These are phyloP conservation scores for Lycophotia porphyrea DNA, from an alignment of 2,888 invertebrate species.

Conservation along the genomic window DNA sequence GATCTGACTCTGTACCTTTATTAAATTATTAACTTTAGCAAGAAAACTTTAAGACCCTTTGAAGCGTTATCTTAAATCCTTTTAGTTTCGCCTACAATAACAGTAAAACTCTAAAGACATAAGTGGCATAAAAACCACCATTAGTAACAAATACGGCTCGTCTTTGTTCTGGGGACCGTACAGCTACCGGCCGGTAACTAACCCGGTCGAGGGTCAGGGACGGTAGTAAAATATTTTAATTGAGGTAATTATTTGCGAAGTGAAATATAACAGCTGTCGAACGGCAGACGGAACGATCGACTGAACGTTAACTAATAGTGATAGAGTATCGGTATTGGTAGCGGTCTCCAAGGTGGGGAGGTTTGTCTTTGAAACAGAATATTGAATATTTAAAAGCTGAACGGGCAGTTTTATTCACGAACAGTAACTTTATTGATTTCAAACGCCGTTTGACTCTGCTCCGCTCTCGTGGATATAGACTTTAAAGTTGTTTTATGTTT, in stretches of 20 bases:
- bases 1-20: neutral
- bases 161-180: neutral
- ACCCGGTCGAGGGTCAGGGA: neutral
- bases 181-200: neutral
- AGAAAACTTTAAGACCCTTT: neutral
- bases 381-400: constrained; percentile 46
- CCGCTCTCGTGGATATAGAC: neutral
- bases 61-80: neutral
- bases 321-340: constrained; percentile 42
- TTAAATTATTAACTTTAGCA: neutral
- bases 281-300: constrained; percentile 34
- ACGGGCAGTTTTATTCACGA: constrained; percentile 34
- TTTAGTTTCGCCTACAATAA: neutral
- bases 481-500: neutral
- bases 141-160: neutral
- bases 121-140: neutral
- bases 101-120: neutral
- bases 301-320: constrained; percentile 38
- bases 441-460: constrained; percentile 10
- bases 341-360: constrained; percentile 43
- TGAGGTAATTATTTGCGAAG: constrained; percentile 60
- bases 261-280: constrained; percentile 58
- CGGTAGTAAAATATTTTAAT: constrained; percentile 43
- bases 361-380: constrained; percentile 46
- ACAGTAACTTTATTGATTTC: constrained; percentile 31